Base-by-base conservation (phyloP, 1,140 invertebrate species). In the Diachasmimorpha longicaudata region DNA sequence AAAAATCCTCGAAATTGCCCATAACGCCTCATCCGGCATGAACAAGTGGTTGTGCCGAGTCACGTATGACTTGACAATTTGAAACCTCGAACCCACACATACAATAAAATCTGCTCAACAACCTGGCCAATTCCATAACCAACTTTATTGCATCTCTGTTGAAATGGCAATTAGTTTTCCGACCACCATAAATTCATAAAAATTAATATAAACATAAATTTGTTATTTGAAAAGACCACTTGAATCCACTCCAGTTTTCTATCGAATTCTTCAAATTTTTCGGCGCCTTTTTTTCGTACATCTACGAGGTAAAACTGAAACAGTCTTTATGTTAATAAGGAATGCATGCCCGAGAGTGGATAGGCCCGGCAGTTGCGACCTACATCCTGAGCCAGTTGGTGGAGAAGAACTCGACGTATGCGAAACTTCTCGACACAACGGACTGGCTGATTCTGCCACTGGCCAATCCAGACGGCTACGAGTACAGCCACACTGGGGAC, bases 291-390 rank as follows among this genome's bases (percentile, higher is more conserved):
- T 31, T 31, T 31, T 31, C 31, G 31, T 6, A 31, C 31, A 31
- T 31, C 31, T 3, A 2, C 31, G 2, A 31, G 31, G 6, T 16
- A n/a, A n/a, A 9, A 6, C 2, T 2, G 5, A 13, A 52, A 16
- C 14, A 16, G 48, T 25, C 55, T 14, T 63, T 37, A n/a, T 70
- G 66, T 23, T 67, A 93, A 82, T 90, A 91, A 87, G 96, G 96
- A 13, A 96, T 97, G 81, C 97, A 98, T 82, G 96, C 96, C 0
- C 87, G 96, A 39, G 96, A 98, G 89, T 98, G 97, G 96, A 96
- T 98, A 73, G 93, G 95, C 63, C 94, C 95, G 2, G 95, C 96
- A 0, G 94, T 94, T 0, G 94, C 95, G 11, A 93, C 95, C 19
- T 97, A 92, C 83, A 93, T 97, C 19, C 91, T 96, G 36, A 94